Evolutionary conservation across 2,113 vertebrate species (phyloP).

Genomic region (Myotis lucifugus): DNA sequence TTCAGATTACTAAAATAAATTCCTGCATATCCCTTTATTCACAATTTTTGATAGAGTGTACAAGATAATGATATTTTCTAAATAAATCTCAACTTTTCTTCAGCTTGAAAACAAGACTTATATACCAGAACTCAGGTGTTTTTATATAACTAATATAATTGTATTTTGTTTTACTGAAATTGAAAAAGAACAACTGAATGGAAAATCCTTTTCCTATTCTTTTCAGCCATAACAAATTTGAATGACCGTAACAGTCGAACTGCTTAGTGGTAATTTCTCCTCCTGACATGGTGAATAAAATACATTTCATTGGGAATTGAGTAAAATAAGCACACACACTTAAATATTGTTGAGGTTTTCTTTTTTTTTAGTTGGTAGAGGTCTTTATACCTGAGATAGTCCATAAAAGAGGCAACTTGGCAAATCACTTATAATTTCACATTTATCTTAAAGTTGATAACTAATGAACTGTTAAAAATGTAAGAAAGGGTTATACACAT

Average conservation of each 20-base stretch:
- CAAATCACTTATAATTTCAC: constrained; percentile 3
- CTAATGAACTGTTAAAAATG: not conserved
- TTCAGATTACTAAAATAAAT: constrained; percentile 28
- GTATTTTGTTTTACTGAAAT: constrained; percentile 57
- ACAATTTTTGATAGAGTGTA: not conserved
- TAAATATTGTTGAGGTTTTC: not conserved
- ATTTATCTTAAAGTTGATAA: not conserved
- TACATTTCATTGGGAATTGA: constrained; percentile 20
- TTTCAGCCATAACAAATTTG: constrained; percentile 28
- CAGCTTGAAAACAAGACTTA: constrained; percentile 33
- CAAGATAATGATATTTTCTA: constrained; percentile 24
- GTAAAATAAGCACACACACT: constrained; percentile 22
- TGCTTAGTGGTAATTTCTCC: constrained; percentile 40
- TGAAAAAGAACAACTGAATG: constrained; percentile 5
- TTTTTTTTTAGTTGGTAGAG: not conserved
- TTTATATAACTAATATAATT: constrained; percentile 18
- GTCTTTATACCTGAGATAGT: not conserved
- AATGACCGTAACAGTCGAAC: constrained; percentile 34
- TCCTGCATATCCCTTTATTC: not conserved
- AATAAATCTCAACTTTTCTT: not conserved
- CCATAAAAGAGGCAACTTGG: not conserved
- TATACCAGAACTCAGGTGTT: constrained; percentile 45
- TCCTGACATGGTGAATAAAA: constrained; percentile 47
- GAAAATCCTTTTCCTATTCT: not conserved
- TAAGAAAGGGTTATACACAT: not conserved